Evolutionary conservation across 2,888 invertebrate species (phyloP), one percentile per base, ranked within the genome.

Genomic region (Xestia xanthographa): DNA sequence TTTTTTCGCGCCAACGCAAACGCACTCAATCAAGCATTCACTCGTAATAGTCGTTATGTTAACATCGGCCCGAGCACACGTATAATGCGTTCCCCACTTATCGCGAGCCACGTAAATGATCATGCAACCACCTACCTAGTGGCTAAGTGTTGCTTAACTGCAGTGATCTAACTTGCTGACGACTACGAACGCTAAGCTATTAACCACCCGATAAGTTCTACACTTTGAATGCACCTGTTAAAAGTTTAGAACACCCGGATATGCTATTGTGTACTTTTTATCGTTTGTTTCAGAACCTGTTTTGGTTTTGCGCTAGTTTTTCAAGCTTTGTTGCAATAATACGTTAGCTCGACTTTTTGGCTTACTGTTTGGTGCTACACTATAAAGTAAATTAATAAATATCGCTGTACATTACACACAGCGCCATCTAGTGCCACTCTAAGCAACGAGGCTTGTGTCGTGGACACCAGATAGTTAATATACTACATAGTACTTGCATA

Each of bases 71-170:
- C 26, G 80, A 82, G 70, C 76, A 84, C 82, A 84, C 82, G 84
- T 82, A 73, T 67, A 65, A 66, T 72, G 80, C 67, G 77, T 75
- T 74, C 45, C 56, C 78, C 80, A 85, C 80, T 85, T 85, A 85
- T 85, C 83, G 81, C 58, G 38, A 79, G 72, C 80, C 76, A 83
- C 78, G 83, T 85, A 83, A 83, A 85, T 76, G 83, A 83, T 83
- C 85, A 85, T 81, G 85, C 85, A 85, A 85, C 80, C 63, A 72
- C 60, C 34, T 62, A 20, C n/a, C 38, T 53, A 20, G 71, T 65
- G 68, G 58, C 71, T 65, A 72, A 75, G 70, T 82, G 69, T 85
- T 85, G 73, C 83, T 80, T 71, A 85, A 85, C 83, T 74, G 53
- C 66, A 75, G 75, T 85, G 85, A 85, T 83, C 76, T 85, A 85